Percentiles rank a stretch among this genome's conserved stretches.
phyloP scores from a whole-genome alignment of 1,140 invertebrate genomes.

The Anoplolepis gracilipes region DNA sequence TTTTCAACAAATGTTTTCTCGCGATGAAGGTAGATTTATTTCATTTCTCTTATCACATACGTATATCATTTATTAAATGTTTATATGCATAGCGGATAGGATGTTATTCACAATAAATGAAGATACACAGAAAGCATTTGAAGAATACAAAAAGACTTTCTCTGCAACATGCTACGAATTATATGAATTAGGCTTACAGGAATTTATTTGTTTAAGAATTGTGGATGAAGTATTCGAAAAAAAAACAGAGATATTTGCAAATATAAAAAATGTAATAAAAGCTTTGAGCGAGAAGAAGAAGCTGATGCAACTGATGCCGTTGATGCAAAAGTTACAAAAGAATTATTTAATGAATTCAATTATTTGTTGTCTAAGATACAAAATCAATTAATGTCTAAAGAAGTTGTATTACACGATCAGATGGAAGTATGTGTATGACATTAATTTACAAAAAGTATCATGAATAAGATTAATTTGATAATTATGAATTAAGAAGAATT shows the following conservation, averaged over 20 bases:
- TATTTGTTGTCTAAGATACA: conserved; percentile 86
- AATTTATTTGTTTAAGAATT: conserved; percentile 74
- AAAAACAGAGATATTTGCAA: conserved; percentile 74
- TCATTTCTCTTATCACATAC: not conserved
- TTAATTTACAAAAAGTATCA: conserved; percentile 39
- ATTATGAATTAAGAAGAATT: not conserved
- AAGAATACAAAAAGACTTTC: conserved; percentile 89
- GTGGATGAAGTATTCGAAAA: conserved; percentile 77
- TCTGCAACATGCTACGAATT: conserved; percentile 90
- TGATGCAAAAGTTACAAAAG: conserved; percentile 80
- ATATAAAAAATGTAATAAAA: conserved; percentile 70
- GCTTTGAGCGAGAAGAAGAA: conserved; percentile 54
- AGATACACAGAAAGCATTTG: conserved; percentile 86
- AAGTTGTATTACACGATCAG: conserved; percentile 93
- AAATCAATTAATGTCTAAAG: conserved; percentile 92
- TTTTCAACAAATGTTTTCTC: conserved; percentile 90
- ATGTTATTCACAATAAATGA: conserved; percentile 89
- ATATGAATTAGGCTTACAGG: conserved; percentile 84
- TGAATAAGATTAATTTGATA: not conserved
- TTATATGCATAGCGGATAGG: conserved; percentile 87
- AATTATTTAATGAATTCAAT: conserved; percentile 86
- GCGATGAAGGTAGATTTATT: conserved; percentile 86
- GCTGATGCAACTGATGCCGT: conserved; percentile 79
- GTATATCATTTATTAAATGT: conserved; percentile 1
- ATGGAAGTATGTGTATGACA: conserved; percentile 88